Evolutionary conservation across 2,113 vertebrate species (phyloP).

Genomic region (Pyxicephalus adspersus): DNA sequence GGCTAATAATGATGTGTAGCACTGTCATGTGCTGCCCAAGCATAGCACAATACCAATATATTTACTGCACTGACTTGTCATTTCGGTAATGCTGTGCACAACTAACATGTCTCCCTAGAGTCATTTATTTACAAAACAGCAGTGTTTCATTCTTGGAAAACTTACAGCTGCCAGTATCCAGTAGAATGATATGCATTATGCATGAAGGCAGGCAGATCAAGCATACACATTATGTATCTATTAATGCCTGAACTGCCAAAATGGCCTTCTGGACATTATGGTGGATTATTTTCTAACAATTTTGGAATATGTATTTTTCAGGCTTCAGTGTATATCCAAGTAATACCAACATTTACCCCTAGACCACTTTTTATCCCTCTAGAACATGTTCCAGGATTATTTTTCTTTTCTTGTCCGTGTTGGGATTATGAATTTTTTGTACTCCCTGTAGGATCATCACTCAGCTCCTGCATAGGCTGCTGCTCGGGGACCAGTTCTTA

Average conservation of each 20-base stretch:
- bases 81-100: constrained; percentile 14
- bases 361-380: too few species aligned
- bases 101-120: constrained; percentile 31
- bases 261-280: constrained; percentile 7
- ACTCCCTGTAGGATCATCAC: too few species aligned
- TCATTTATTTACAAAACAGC: constrained; percentile 28
- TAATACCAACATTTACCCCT: too few species aligned
- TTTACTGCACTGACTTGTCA: constrained; percentile 26
- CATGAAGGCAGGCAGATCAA: not conserved
- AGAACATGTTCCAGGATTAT: too few species aligned
- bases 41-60: constrained; percentile 33
- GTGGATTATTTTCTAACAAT: not conserved
- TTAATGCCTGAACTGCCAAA: not conserved
- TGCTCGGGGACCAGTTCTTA: too few species aligned
- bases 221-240: not conserved
- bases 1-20: constrained; percentile 29
- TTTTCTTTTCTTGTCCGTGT: too few species aligned
- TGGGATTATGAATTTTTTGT: too few species aligned
- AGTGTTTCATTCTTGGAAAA: constrained; percentile 29
- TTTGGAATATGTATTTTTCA: not conserved
- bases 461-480: too few species aligned
- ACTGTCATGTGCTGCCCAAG: constrained; percentile 20
- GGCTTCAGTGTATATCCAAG: too few species aligned
- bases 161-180: constrained; percentile 30
- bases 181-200: constrained; percentile 37